Base-by-base conservation (phyloP, 2,797 vertebrate genomes). In the Spinibarbus caldwelli region DNA sequence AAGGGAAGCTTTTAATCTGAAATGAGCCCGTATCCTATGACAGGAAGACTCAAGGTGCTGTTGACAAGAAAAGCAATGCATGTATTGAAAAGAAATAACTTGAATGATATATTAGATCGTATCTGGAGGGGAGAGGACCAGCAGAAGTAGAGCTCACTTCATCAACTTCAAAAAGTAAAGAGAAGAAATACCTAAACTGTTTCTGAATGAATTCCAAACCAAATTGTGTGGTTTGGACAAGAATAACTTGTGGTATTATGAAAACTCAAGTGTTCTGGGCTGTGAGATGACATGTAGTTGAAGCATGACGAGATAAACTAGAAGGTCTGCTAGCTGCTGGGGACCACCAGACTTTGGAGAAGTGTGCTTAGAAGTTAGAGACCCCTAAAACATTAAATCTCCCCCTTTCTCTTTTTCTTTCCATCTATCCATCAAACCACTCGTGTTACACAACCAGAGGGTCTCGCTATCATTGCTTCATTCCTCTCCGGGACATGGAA, bases 381-480 rank as follows among this genome's bases (percentile, higher is more conserved):
- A 84, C 70, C 80, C 36, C 75, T 54, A 77, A 85, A 86, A 82
- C 75, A 85, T 86, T 71, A 85, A 62, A 83, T n/a, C n/a, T n/a
- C n/a, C 79, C 31, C 23, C n/a, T 67, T 83, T 49, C 11, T 76
- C 68, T 84, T 34, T 85, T 77, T 86, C 52, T 85, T 82, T 90
- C 79, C 52, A 77, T 91, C 87, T 91, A 84, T 93, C 88, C 88
- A 68, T 93, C 88, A 90, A 91, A 85, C 91, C 80, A 80, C 94
- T 95, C 94, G 90, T 91, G 89, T 96, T 95, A 95, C 95, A 94
- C 93, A 94, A 94, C 86, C 92, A 91, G 93, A 94, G 92, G 91
- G 91, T 91, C 88, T 91, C 86, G 86, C 92, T 81, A 90, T 91
- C 91, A 87, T 89, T 91, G 92, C 91, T 91, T 93, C 91, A 89